Conservation (phyloP, 2,888 invertebrate species). For the Oegoconia quadripuncta region DNA sequence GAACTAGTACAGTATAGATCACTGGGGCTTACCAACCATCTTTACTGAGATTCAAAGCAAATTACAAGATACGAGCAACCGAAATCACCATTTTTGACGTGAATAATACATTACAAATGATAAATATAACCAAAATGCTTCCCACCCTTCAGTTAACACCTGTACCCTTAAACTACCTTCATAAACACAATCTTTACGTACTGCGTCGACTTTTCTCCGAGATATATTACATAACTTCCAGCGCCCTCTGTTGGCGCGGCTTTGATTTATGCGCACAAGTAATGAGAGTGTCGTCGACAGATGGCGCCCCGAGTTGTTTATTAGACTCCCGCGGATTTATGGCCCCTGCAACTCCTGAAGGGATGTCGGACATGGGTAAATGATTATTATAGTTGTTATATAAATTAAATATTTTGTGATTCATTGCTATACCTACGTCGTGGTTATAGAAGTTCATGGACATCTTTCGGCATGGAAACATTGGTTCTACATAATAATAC, state of each 20-base stretch:
- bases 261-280: constrained; percentile 60
- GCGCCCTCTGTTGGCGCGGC: constrained; percentile 61
- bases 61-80: no score
- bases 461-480: no score
- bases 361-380: constrained; percentile 6
- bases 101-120: no score
- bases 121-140: constrained; percentile 16
- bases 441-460: no score
- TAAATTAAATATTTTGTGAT: not conserved
- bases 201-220: constrained; percentile 38
- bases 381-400: not conserved
- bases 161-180: constrained; percentile 30
- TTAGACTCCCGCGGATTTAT: constrained; percentile 52
- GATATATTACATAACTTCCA: constrained; percentile 58
- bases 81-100: no score
- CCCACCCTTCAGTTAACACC: constrained; percentile 26
- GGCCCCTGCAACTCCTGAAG: no score
- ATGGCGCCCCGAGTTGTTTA: constrained; percentile 58
- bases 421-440: not conserved
- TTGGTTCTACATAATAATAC: no score
- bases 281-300: constrained; percentile 62
- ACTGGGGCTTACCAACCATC: no score
- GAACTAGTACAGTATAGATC: no score
- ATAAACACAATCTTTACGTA: constrained; percentile 65
- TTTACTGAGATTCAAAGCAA: no score